These are phyloP conservation scores for Cydia amplana DNA, from an alignment of 1,140 invertebrate species.

Conservation along the genomic window DNA sequence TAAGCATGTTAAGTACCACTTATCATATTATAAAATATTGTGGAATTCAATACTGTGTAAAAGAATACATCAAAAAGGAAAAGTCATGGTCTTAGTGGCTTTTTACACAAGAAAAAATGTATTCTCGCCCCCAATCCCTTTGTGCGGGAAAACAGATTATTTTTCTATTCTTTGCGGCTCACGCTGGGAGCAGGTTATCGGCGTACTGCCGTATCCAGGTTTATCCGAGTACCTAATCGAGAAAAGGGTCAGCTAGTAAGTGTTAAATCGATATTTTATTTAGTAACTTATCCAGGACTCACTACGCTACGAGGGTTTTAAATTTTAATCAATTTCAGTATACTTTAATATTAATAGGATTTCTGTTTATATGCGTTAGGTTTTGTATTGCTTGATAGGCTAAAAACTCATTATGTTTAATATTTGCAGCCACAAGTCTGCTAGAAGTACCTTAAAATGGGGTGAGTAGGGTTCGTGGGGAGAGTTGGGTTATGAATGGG, in stretches of 20 bases:
- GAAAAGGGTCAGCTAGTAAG: constrained; percentile 25
- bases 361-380: background rate
- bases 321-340: background rate
- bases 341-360: background rate
- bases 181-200: constrained; percentile 24
- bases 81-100: background rate
- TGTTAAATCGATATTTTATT: constrained; percentile 31
- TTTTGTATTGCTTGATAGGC: too few species aligned
- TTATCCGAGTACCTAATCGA: constrained; percentile 22
- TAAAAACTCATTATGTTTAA: too few species aligned
- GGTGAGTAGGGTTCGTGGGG: too few species aligned
- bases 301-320: background rate
- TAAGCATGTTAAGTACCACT: too few species aligned
- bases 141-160: constrained; percentile 23
- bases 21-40: too few species aligned
- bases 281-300: background rate
- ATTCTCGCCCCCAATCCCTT: constrained; percentile 16
- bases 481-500: too few species aligned
- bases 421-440: too few species aligned
- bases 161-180: constrained; percentile 27
- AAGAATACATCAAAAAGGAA: background rate
- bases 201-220: constrained; percentile 5
- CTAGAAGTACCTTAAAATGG: too few species aligned
- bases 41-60: too few species aligned
- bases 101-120: background rate